Percentiles rank a stretch among this genome's conserved stretches.
These are phyloP conservation scores for Icerya purchasi DNA, from an alignment of 2,888 invertebrate genomes.

Conservation along the genomic window DNA sequence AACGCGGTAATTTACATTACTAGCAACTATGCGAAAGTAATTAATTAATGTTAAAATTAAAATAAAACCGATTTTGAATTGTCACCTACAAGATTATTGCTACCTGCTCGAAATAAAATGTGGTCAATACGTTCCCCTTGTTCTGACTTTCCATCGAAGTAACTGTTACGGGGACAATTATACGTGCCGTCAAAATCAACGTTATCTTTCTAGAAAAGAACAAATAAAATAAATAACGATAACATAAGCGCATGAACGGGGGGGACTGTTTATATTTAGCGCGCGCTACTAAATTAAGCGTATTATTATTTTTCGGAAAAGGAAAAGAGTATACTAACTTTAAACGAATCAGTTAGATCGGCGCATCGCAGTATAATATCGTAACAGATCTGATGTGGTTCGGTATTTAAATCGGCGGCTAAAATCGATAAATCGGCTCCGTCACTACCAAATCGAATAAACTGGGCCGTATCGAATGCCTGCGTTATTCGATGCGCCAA, in stretches of 20 bases:
- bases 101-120: slow-evolving; percentile 41
- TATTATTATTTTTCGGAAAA: background rate
- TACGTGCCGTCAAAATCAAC: slow-evolving; percentile 33
- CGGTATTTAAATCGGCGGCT: slow-evolving; percentile 86
- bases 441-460: slow-evolving; percentile 62
- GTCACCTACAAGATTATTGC: too few relatives aligned
- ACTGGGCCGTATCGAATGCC: slow-evolving; percentile 85
- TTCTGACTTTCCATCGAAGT: slow-evolving; percentile 39
- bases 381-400: slow-evolving; percentile 31
- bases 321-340: too few relatives aligned
- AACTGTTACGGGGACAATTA: slow-evolving; percentile 61
- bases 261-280: too few relatives aligned
- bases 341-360: slow-evolving; percentile 12
- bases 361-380: slow-evolving; percentile 11
- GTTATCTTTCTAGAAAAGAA: background rate
- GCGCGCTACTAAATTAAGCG: too few relatives aligned
- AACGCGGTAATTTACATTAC: too few relatives aligned
- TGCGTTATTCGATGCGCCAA: slow-evolving; percentile 78
- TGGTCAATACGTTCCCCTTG: slow-evolving; percentile 83
- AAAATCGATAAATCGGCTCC: slow-evolving; percentile 62
- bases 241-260: too few relatives aligned
- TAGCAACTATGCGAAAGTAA: background rate
- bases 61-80: slow-evolving; percentile 18
- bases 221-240: background rate
- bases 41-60: background rate